Percentiles rank a stretch among this genome's conserved stretches.
These are phyloP conservation scores for Berghia stephanieae DNA, from an alignment of 1,140 invertebrate species.

Conservation along the genomic window DNA sequence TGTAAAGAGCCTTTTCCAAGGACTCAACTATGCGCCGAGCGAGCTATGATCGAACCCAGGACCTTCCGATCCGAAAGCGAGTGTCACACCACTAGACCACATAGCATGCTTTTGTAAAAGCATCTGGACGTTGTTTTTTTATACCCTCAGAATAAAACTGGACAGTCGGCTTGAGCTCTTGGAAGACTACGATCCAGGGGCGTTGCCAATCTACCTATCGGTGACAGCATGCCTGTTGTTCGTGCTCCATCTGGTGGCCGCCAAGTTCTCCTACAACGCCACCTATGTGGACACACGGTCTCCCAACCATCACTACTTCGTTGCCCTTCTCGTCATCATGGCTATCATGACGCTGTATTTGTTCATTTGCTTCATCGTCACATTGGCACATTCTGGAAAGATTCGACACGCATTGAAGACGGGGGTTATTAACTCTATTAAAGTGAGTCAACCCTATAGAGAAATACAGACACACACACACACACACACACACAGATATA, in stretches of 20 bases:
- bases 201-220: conserved; percentile 19
- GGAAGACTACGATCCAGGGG: conserved; percentile 11
- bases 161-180: conserved; percentile 15
- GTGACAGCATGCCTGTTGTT: conserved; percentile 13
- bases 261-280: conserved; percentile 29
- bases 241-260: conserved; percentile 16
- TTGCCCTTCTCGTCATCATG: not conserved
- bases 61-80: too few relatives aligned
- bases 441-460: too few relatives aligned
- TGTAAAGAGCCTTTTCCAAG: too few relatives aligned
- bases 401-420: not conserved
- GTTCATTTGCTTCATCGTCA: conserved; percentile 14
- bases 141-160: conserved; percentile 11
- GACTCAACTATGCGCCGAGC: too few relatives aligned
- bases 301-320: conserved; percentile 6
- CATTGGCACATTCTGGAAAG: not conserved
- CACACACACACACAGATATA: too few relatives aligned
- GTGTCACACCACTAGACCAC: too few relatives aligned
- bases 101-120: not conserved
- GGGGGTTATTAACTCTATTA: conserved; percentile 14
- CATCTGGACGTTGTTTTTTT: too few relatives aligned
- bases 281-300: conserved; percentile 18
- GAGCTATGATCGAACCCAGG: too few relatives aligned
- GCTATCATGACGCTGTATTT: not conserved
- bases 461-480: too few relatives aligned